Percentiles rank a stretch among this genome's conserved stretches.
Evolutionary conservation across 1,140 invertebrate genomes (phyloP).

Genomic region (Rhagoletis zephyria): DNA sequence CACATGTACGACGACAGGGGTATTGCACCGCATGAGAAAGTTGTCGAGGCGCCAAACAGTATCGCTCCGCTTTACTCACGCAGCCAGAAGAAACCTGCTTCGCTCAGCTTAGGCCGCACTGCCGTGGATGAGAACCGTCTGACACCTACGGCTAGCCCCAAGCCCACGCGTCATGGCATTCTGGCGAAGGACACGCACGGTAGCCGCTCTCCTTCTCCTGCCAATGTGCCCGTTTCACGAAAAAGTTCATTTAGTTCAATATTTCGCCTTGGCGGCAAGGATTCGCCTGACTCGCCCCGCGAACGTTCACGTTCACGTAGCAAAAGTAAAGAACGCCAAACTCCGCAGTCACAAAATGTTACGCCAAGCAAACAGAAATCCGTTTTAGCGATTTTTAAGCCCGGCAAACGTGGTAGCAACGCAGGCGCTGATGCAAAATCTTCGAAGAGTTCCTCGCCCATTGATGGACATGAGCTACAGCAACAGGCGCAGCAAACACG

Average conservation of each 20-base stretch:
- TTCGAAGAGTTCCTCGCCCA: conserved; percentile 72
- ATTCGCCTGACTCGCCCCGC: conserved; percentile 69
- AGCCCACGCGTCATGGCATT: conserved; percentile 68
- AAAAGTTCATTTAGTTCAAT: conserved; percentile 86
- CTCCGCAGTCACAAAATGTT: conserved; percentile 70
- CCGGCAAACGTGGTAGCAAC: conserved; percentile 72
- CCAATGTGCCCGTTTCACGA: conserved; percentile 77
- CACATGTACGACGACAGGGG: conserved; percentile 77
- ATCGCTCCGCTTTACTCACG: conserved; percentile 66
- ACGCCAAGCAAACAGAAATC: conserved; percentile 78
- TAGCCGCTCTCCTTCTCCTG: conserved; percentile 74
- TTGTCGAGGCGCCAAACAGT: conserved; percentile 71
- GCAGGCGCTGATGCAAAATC: conserved; percentile 64
- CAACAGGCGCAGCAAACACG: conserved; percentile 38
- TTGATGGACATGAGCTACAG: conserved; percentile 62
- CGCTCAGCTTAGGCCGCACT: conserved; percentile 73
- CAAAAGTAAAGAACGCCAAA: conserved; percentile 77
- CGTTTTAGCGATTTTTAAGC: conserved; percentile 78
- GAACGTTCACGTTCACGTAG: conserved; percentile 76
- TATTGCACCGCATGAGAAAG: conserved; percentile 68
- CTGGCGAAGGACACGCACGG: conserved; percentile 64
- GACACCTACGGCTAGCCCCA: conserved; percentile 74
- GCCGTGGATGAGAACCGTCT: conserved; percentile 65
- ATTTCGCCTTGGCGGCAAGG: conserved; percentile 76
- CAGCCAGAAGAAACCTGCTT: conserved; percentile 73